Percentiles rank a stretch among this genome's conserved stretches.
phyloP scores from a whole-genome alignment of 2,797 vertebrate genomes.

The Lacerta bilineata region DNA sequence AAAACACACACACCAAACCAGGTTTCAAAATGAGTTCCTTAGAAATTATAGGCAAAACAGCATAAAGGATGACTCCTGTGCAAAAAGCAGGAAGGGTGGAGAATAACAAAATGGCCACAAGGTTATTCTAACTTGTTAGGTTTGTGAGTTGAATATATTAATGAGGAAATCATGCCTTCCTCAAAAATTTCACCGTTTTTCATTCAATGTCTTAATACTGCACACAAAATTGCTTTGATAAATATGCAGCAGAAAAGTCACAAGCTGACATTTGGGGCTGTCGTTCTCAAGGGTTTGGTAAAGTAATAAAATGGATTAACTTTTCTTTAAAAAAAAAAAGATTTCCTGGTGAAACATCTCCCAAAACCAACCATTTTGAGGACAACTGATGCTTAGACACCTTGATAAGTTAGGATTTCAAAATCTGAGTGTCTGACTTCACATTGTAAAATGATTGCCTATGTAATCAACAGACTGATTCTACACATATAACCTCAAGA shows the following conservation, averaged over 20 bases:
- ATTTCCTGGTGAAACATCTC: neutral
- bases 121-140: conserved; percentile 18
- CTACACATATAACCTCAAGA: neutral
- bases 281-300: neutral
- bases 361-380: conserved; percentile 3
- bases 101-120: conserved; percentile 25
- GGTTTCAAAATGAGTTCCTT: conserved; percentile 29
- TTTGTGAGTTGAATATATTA: conserved; percentile 15
- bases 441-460: neutral
- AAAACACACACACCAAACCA: neutral
- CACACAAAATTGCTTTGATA: neutral
- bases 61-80: conserved; percentile 17
- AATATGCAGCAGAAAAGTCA: neutral
- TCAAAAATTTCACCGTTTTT: neutral
- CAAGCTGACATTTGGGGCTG: too few species aligned
- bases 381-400: neutral
- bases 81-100: neutral
- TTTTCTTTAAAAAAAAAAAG: neutral
- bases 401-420: neutral
- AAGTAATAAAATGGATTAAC: neutral
- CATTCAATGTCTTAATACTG: neutral
- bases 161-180: neutral
- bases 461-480: neutral
- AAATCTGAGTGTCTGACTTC: neutral
- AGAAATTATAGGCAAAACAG: conserved; percentile 9